Conservation (phyloP, 1,140 invertebrate species). For the Microplitis demolitor region DNA sequence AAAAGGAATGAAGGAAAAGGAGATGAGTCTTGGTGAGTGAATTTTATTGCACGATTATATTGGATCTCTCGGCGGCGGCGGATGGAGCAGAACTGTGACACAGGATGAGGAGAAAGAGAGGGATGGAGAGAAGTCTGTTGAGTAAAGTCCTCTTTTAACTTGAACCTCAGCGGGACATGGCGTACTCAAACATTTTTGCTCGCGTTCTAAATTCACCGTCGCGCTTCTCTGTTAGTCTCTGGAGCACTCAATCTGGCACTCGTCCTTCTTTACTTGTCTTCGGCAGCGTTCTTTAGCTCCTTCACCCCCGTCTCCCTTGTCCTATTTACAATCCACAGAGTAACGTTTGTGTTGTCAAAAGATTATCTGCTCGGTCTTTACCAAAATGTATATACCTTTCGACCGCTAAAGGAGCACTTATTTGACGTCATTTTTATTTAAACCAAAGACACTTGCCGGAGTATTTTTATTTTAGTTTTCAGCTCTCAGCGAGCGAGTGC, state of each 20-base stretch:
- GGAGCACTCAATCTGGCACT: slow-evolving; percentile 1
- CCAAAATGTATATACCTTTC: slow-evolving; percentile 26
- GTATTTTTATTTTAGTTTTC: neutral
- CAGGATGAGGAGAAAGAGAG: too few species aligned
- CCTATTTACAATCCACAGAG: slow-evolving; percentile 27
- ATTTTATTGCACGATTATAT: slow-evolving; percentile 60
- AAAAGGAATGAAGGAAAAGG: slow-evolving; percentile 15
- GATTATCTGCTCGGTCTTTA: slow-evolving; percentile 30
- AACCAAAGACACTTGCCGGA: slow-evolving; percentile 11
- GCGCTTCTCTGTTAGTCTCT: slow-evolving; percentile 3
- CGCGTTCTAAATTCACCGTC: slow-evolving; percentile 36
- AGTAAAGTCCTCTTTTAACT: slow-evolving; percentile 20
- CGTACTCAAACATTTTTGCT: slow-evolving; percentile 43
- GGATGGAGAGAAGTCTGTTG: slow-evolving; percentile 24
- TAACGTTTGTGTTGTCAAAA: slow-evolving; percentile 31
- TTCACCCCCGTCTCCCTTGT: neutral
- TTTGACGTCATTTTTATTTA: slow-evolving; percentile 31
- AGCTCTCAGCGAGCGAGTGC: neutral
- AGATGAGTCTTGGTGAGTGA: slow-evolving; percentile 47
- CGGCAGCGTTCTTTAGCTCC: too few species aligned
- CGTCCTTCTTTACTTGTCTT: neutral
- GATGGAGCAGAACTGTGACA: neutral
- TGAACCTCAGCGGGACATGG: slow-evolving; percentile 33
- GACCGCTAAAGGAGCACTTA: slow-evolving; percentile 30
- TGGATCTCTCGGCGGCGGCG: slow-evolving; percentile 50